Conservation (phyloP, 2,888 invertebrate species). For the Tetrapedia diversipes region DNA sequence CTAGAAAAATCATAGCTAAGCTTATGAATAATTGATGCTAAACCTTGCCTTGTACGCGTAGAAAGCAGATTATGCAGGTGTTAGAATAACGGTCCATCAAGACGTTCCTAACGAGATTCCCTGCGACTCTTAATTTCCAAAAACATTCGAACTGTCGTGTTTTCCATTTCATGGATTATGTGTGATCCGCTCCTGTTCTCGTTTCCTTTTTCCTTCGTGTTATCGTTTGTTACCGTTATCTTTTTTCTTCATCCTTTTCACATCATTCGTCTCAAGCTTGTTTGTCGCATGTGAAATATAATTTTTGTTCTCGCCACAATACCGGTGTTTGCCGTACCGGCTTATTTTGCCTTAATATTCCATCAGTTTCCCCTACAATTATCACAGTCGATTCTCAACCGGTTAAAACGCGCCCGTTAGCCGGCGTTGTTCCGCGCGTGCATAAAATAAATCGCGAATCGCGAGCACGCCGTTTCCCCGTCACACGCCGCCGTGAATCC, state of each 20-base stretch:
- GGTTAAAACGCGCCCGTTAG: constrained; percentile 29
- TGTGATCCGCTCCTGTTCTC: too few relatives aligned
- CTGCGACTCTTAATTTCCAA: neutral
- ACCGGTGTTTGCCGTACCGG: too few relatives aligned
- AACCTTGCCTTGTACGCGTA: neutral
- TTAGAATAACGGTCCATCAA: neutral
- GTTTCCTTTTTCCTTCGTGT: neutral
- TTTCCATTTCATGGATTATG: too few relatives aligned
- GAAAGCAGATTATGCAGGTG: neutral
- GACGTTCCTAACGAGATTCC: neutral
- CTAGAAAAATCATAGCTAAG: neutral
- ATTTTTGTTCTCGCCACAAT: too few relatives aligned
- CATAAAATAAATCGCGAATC: neutral
- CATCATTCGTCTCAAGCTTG: too few relatives aligned
- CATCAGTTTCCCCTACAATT: too few relatives aligned
- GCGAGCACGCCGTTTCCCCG: constrained; percentile 2
- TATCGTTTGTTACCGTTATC: too few relatives aligned
- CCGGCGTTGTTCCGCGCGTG: neutral
- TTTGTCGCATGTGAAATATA: too few relatives aligned
- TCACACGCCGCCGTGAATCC: neutral
- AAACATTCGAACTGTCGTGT: too few relatives aligned
- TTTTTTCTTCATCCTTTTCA: too few relatives aligned
- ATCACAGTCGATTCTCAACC: too few relatives aligned
- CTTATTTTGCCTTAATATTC: too few relatives aligned
- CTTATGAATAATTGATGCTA: neutral